Percentiles rank a stretch among this genome's conserved stretches.
Evolutionary conservation across 1,140 invertebrate species (phyloP).

Genomic region (Vanessa tameamea): DNA sequence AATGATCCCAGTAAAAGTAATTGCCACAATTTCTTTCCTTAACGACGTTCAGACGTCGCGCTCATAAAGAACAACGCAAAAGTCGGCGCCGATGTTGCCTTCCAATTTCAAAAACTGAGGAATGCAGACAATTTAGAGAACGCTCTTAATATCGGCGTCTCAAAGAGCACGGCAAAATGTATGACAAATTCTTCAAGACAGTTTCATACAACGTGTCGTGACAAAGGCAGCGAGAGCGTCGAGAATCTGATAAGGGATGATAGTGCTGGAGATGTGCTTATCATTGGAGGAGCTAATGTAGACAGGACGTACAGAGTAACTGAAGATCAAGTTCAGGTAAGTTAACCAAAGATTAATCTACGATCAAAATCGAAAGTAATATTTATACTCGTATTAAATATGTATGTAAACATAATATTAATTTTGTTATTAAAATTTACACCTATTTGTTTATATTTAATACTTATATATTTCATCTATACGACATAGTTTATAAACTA

Average conservation of each 20-base stretch:
- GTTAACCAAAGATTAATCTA: constrained; percentile 39
- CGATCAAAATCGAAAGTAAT: background rate
- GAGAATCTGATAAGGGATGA: constrained; percentile 11
- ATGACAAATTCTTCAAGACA: constrained; percentile 41
- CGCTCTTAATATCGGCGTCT: constrained; percentile 50
- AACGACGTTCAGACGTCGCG: constrained; percentile 86
- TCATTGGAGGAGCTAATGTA: constrained; percentile 91
- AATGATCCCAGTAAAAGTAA: constrained; percentile 60
- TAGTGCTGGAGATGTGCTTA: constrained; percentile 82
- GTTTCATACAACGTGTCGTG: constrained; percentile 54
- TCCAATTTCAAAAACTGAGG: constrained; percentile 81
- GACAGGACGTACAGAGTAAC: constrained; percentile 87
- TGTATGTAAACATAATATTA: no score
- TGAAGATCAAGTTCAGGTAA: constrained; percentile 85
- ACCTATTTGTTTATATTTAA: no score
- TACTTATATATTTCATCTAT: no score
- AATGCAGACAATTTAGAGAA: constrained; percentile 53
- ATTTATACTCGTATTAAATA: background rate
- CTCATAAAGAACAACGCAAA: constrained; percentile 96
- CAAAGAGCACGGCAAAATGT: constrained; percentile 40
- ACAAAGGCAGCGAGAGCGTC: constrained; percentile 21
- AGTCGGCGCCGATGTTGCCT: constrained; percentile 91
- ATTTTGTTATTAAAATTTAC: no score
- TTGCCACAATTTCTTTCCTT: constrained; percentile 64
- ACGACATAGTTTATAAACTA: no score